Evolutionary conservation across 2,888 invertebrate genomes (phyloP).

Genomic region (Trissolcus brochymenae): DNA sequence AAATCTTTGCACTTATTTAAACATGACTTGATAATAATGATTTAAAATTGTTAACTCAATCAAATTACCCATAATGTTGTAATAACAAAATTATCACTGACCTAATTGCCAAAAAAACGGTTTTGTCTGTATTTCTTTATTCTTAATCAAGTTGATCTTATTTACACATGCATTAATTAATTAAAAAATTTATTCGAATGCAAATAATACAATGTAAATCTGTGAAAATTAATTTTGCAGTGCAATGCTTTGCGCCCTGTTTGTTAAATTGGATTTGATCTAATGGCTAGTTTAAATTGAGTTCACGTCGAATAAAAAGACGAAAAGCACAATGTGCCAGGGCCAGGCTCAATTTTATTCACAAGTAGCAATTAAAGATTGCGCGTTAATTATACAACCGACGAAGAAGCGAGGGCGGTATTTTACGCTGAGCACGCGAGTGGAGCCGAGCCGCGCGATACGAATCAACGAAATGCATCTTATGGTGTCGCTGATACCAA

Average conservation of each 20-base stretch:
- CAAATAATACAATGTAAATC: constrained; percentile 22
- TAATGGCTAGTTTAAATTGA: constrained; percentile 45
- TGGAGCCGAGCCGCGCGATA: constrained; percentile 65
- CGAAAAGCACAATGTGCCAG: constrained; percentile 38
- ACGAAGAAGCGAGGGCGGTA: constrained; percentile 64
- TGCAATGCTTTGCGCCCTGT: constrained; percentile 16
- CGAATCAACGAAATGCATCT: constrained; percentile 62
- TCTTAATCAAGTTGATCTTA: neutral
- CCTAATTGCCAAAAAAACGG: neutral
- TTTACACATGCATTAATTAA: too few species aligned
- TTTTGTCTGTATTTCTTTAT: neutral
- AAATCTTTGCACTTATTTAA: neutral
- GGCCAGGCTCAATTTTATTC: constrained; percentile 51
- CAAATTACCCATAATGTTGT: neutral
- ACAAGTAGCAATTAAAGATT: constrained; percentile 58
- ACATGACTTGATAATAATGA: neutral
- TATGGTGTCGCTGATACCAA: constrained; percentile 57
- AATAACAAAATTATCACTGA: neutral
- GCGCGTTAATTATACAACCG: constrained; percentile 57
- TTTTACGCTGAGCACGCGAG: constrained; percentile 67
- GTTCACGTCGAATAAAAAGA: constrained; percentile 36
- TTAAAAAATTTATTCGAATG: constrained; percentile 19
- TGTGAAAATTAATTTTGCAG: constrained; percentile 39
- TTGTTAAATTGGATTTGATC: constrained; percentile 49
- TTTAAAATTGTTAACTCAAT: neutral